phyloP scores from a whole-genome alignment of 92 coral and sea anemone species.

The Epizoanthus fatuus region DNA sequence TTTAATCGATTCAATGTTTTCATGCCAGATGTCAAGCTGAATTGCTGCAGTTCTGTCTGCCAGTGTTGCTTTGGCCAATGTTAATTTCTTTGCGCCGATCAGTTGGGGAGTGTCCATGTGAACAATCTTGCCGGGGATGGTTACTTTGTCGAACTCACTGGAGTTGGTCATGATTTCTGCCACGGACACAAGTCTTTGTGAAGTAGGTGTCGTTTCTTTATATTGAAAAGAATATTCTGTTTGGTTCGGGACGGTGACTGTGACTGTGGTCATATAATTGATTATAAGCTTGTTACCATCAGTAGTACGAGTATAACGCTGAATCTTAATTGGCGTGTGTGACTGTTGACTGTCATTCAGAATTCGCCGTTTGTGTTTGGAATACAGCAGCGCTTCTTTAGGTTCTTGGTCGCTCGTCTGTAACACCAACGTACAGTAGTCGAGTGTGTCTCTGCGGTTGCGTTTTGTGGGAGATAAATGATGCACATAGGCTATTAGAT shows the following conservation, averaged over 20 bases:
- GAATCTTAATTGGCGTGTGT: conserved; percentile 49
- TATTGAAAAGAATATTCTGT: conserved; percentile 51
- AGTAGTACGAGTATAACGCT: conserved; percentile 17
- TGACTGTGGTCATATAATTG: conserved; percentile 38
- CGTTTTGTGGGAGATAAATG: conserved; percentile 47
- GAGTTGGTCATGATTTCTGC: too few relatives aligned
- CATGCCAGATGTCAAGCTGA: conserved; percentile 52
- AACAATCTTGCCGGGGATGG: too few relatives aligned
- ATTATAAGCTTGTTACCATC: conserved; percentile 40
- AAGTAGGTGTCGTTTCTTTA: neutral
- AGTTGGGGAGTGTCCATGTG: too few relatives aligned
- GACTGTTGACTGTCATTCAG: conserved; percentile 25
- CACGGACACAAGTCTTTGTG: too few relatives aligned
- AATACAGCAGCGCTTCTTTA: conserved; percentile 44
- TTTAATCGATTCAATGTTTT: conserved; percentile 39
- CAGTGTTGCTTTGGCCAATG: too few relatives aligned
- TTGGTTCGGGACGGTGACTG: conserved; percentile 39
- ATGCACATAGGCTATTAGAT: conserved; percentile 59
- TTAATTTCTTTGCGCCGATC: too few relatives aligned
- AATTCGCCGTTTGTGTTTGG: conserved; percentile 36
- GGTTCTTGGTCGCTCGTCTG: conserved; percentile 41
- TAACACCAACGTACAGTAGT: conserved; percentile 58
- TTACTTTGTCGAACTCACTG: too few relatives aligned
- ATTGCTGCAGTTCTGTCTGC: conserved; percentile 36
- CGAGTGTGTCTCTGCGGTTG: conserved; percentile 54